A percentile compares a stretch with the other conserved stretches of the same genome.
Conservation (phyloP, 2,113 vertebrate species). For the Bucco capensis region DNA sequence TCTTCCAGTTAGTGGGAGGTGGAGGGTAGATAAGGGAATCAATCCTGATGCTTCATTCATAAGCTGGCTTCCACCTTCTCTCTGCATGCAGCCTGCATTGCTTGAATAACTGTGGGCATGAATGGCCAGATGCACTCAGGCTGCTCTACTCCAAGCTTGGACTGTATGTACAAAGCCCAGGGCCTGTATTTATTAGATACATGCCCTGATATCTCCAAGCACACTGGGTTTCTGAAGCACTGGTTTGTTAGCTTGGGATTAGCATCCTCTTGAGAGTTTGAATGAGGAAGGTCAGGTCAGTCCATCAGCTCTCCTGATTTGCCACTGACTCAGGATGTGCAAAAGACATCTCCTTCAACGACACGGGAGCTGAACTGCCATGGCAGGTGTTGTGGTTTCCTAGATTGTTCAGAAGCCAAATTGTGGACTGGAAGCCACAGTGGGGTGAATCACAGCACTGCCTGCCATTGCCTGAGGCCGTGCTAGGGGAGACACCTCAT, state of each 20-base stretch:
- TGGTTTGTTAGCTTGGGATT: neutral
- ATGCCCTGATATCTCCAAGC: neutral
- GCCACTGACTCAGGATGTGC: neutral
- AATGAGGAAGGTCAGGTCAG: neutral
- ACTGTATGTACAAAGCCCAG: neutral
- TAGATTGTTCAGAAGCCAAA: neutral
- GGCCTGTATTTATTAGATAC: neutral
- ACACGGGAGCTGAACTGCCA: neutral
- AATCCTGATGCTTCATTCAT: slow-evolving; percentile 32
- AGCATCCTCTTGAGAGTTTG: neutral
- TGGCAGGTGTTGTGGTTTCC: neutral
- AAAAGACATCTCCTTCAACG: neutral
- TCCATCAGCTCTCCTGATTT: neutral
- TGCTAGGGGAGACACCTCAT: neutral
- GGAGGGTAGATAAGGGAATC: neutral
- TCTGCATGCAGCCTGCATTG: neutral
- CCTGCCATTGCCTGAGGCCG: neutral
- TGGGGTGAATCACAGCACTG: neutral
- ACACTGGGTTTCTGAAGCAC: neutral
- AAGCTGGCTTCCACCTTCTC: neutral
- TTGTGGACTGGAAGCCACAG: neutral
- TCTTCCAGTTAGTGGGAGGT: neutral
- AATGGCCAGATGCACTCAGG: fast-evolving
- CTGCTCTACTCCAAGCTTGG: neutral
- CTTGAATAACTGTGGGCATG: neutral